Base-by-base conservation (phyloP, 2,797 vertebrate species). In the Catostomus latipinnis region DNA sequence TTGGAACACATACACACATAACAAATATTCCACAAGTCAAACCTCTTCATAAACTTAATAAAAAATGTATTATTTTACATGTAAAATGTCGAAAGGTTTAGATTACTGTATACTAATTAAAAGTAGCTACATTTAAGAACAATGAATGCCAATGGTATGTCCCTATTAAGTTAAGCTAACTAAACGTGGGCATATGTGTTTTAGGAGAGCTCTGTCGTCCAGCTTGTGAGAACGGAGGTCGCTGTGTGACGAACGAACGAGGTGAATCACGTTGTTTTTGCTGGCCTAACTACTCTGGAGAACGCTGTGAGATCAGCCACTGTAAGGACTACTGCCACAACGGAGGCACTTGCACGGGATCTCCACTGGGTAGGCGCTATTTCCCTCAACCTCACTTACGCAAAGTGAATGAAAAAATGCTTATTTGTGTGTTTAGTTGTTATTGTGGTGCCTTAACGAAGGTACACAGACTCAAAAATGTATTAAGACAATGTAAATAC, bases 271-370 rank as follows among this genome's bases (percentile, higher is more conserved):
- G 95, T 0, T 96, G 96, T 78, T 93, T 94, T 79, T 96, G 96
- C 88, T 96, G 95, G 95, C 95, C 95, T 0, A 95, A 93, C 87
- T 96, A 94, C 86, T 95, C 95, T 0, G 96, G 96, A 6, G 94
- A 95, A 66, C 91, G 92, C 83, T 96, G 96, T 88, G 94, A 96
- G 88, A 89, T 91, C 18, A 95, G 96, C 68, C 95, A 96, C 50
- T 96, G 96, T 82, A 86, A 88, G 87, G 93, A 94, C 82, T 95
- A 95, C 88, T 96, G 96, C 87, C 93, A 93, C 85, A 95, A 96
- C 11, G 96, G 94, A 86, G 96, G 94, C 9, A 95, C 94, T 5
- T 96, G 96, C 10, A 84, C 89, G 22, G 93, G 95, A 45, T 95
- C 96, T 9, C 78, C 90, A 73, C 90, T 94, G 1, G 96, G 96